Base-by-base conservation (phyloP, 1,140 invertebrate species). In the Drosophila malerkotliana region DNA sequence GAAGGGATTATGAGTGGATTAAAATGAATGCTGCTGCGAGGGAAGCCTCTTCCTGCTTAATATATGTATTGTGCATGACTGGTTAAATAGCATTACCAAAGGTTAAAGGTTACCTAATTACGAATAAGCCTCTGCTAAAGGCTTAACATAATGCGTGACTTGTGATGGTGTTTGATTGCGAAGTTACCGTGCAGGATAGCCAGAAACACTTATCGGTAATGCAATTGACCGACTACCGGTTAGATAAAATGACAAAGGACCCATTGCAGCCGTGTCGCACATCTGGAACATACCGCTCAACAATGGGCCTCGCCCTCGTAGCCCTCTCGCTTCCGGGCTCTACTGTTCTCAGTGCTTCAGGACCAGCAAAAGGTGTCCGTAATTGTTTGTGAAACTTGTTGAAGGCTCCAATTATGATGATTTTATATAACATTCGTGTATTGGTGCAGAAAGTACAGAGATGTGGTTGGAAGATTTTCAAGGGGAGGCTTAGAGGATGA, bases 371-470 rank as follows among this genome's bases (percentile, higher is more conserved):
- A 87, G 83, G 83, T 87, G 83, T 88, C 67, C 53, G 76, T 87
- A 88, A 88, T 88, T 88, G 79, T 82, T 79, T 88, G 78, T 85
- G 79, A 88, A 83, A 88, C 83, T 88, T 88, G 83, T 88, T 88
- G 83, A 88, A 88, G 83, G 83, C 67, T 79, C 79, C 83, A 88
- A 88, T 88, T 88, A 83, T 88, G 75, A 88, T 82, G 78, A 72
- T 84, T 88, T 81, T 81, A 85, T 61, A 44, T 53, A 47, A 37
- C 69, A 39, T 44, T 30, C 72, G 52, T 63, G 61, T 53, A 66
- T 39, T 26, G 28, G 34, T 51, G 37, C 44, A 15, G 49, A 32
- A n/a, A 3, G 6, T 4, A 6, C 69, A 73, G 44, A 44, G 68
- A 26, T 8, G 56, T 10, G 2, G 26, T 9, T 4, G 3, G n/a